These are phyloP conservation scores for Lagocephalus sceleratus DNA, from an alignment of 2,797 vertebrate genomes.

Conservation along the genomic window DNA sequence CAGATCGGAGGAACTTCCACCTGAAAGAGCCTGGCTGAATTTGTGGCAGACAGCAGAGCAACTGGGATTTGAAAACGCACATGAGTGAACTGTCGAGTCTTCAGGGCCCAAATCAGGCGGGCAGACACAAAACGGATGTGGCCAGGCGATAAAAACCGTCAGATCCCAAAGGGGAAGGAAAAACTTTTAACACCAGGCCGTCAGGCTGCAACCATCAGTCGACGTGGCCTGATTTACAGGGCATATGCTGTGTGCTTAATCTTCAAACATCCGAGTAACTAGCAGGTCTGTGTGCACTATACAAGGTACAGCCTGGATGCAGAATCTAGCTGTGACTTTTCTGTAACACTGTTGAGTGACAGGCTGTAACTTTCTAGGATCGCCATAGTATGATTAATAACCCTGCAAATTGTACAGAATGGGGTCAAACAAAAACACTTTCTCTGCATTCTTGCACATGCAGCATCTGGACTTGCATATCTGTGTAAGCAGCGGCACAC, in stretches of 20 bases:
- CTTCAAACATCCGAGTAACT: too few relatives aligned
- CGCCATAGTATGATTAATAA: slow-evolving; percentile 56
- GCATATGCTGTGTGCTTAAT: too few relatives aligned
- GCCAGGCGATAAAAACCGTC: slow-evolving; percentile 56
- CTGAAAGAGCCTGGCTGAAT: slow-evolving; percentile 38
- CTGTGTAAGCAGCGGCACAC: slow-evolving; percentile 50
- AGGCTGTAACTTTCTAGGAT: slow-evolving; percentile 23
- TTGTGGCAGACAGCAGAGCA: slow-evolving; percentile 44
- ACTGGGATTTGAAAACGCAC: slow-evolving; percentile 56
- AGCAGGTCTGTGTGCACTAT: too few relatives aligned
- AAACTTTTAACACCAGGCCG: slow-evolving; percentile 46
- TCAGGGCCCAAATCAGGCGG: slow-evolving; percentile 59
- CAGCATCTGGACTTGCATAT: slow-evolving; percentile 56
- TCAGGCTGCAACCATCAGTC: slow-evolving; percentile 7
- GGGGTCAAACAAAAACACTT: slow-evolving; percentile 56
- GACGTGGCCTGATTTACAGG: too few relatives aligned
- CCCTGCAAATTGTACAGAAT: slow-evolving; percentile 57
- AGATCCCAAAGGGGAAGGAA: slow-evolving; percentile 47
- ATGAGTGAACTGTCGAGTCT: slow-evolving; percentile 60
- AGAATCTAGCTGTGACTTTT: too few relatives aligned
- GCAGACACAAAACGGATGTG: slow-evolving; percentile 50
- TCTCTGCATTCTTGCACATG: slow-evolving; percentile 20
- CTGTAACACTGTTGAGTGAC: too few relatives aligned
- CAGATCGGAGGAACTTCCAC: slow-evolving; percentile 44
- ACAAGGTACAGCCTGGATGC: too few relatives aligned